A percentile compares a stretch with the other conserved stretches of the same genome.
These are phyloP conservation scores for Sepiola atlantica DNA, from an alignment of 2,888 invertebrate genomes.

Conservation along the genomic window DNA sequence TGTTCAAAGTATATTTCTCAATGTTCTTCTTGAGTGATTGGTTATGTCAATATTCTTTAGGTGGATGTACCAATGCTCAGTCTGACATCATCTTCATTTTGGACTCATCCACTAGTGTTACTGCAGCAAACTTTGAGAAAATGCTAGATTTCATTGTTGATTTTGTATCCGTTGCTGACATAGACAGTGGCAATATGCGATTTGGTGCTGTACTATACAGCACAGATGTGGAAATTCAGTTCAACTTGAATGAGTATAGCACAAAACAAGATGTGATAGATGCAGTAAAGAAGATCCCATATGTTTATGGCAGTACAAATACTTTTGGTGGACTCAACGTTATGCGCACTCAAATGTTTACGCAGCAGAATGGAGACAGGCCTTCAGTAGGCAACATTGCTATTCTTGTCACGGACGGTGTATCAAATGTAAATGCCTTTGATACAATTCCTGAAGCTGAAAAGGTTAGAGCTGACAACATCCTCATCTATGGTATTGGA, in stretches of 20 bases:
- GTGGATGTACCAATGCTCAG: slow-evolving; percentile 47
- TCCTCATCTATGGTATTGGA: slow-evolving; percentile 56
- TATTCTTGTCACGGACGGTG: slow-evolving; percentile 55
- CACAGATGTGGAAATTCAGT: slow-evolving; percentile 54
- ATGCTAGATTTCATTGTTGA: slow-evolving; percentile 59
- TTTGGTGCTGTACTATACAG: slow-evolving; percentile 61
- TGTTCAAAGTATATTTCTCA: background rate
- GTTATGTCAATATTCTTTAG: slow-evolving; percentile 43
- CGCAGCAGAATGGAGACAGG: slow-evolving; percentile 63
- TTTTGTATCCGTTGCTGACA: slow-evolving; percentile 57
- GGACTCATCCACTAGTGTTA: slow-evolving; percentile 68
- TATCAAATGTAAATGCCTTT: slow-evolving; percentile 67
- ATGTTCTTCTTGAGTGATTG: background rate
- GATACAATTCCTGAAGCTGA: slow-evolving; percentile 67
- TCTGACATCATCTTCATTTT: slow-evolving; percentile 67
- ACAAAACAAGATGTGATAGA: slow-evolving; percentile 57
- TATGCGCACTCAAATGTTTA: slow-evolving; percentile 63
- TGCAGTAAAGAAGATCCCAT: slow-evolving; percentile 61
- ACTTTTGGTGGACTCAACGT: slow-evolving; percentile 67
- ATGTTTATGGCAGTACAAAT: slow-evolving; percentile 68
- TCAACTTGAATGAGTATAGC: slow-evolving; percentile 55
- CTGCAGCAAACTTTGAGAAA: slow-evolving; percentile 60
- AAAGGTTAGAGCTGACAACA: slow-evolving; percentile 51
- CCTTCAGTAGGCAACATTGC: slow-evolving; percentile 61
- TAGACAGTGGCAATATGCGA: slow-evolving; percentile 58